Evolutionary conservation across 2,888 invertebrate species (phyloP), one percentile per base, ranked within the genome.

Genomic region (Caenorhabditis drosophilae): DNA sequence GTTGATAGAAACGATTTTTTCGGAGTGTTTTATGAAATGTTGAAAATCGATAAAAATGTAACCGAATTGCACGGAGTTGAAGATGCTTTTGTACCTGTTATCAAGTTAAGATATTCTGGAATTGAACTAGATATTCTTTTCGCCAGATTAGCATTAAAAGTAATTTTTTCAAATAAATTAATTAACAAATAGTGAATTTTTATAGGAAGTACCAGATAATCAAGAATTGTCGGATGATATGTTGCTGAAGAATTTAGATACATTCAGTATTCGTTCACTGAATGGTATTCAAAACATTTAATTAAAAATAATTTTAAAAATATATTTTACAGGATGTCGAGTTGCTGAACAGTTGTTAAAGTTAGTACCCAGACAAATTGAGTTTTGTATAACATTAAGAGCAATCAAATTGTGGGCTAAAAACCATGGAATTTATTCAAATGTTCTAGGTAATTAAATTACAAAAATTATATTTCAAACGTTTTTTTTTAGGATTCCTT

Each of bases 41-140:
- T 98, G 18, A 92, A 91, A 84, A 88, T 89, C 79, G 92, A 84
- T 87, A 89, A 81, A 92, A 72, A 78, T 35, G 81, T 80, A 22
- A 66, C 77, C 7, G 80, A 82, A 44, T 75, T 83, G 20, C 82
- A 91, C 90, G 90, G 93, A 1, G 95, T 99, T 0, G 96, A 97
- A 85, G 97, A 97, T 84, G 98, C 98, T 0, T 99, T 91, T 86
- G 98, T 99, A 73, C 98, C 98, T 2, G 94, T 99, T 9, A 95
- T 99, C 73, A 98, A 98, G 87, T 93, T 99, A 92, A 92, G 92
- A 84, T 98, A 96, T 85, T 92, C 94, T 87, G 93, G 92, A 27
- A 95, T 98, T 75, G 98, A 98, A 84, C 80, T 98, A 75, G 98
- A 99, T 87, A 90, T 99, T 89, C 86, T 97, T 67, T 99, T 99